Conservation (phyloP, 1,140 invertebrate species). For the Augochlora pura region DNA sequence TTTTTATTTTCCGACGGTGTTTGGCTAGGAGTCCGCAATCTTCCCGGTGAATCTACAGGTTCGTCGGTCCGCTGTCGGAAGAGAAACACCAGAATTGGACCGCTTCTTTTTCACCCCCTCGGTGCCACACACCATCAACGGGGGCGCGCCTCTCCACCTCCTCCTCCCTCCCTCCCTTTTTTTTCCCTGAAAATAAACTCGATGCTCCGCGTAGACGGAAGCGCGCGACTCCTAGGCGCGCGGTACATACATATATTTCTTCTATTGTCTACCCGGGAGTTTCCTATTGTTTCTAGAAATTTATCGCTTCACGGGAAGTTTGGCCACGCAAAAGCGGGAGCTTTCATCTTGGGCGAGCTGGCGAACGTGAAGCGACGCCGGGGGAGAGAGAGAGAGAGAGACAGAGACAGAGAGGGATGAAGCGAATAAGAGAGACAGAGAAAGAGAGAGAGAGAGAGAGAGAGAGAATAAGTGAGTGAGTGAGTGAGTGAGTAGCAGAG, state of each 20-base stretch:
- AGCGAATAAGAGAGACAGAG: conserved; percentile 22
- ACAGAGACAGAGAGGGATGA: conserved; percentile 27
- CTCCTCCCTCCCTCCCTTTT: no score
- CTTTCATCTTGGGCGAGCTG: conserved; percentile 72
- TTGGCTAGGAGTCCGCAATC: conserved; percentile 56
- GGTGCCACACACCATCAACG: neutral
- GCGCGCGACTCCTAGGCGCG: no score
- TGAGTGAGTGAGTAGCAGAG: neutral
- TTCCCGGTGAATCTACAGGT: conserved; percentile 45
- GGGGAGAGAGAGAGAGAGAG: neutral
- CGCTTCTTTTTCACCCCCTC: conserved; percentile 44
- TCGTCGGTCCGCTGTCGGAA: conserved; percentile 3
- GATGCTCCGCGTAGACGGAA: no score
- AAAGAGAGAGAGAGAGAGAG: neutral
- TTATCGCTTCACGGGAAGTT: conserved; percentile 79
- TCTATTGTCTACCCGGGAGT: conserved; percentile 77
- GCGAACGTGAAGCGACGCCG: neutral
- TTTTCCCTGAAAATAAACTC: conserved; percentile 66
- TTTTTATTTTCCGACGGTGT: conserved; percentile 53
- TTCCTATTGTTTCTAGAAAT: conserved; percentile 79
- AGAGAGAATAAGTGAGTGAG: neutral
- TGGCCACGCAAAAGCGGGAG: conserved; percentile 71
- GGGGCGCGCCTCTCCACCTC: no score
- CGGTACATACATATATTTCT: conserved; percentile 73
- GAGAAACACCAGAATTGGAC: conserved; percentile 42